Percentiles rank a stretch among this genome's conserved stretches.
Conservation (phyloP, 2,113 vertebrate genomes). For the Cyrtonyx montezumae region DNA sequence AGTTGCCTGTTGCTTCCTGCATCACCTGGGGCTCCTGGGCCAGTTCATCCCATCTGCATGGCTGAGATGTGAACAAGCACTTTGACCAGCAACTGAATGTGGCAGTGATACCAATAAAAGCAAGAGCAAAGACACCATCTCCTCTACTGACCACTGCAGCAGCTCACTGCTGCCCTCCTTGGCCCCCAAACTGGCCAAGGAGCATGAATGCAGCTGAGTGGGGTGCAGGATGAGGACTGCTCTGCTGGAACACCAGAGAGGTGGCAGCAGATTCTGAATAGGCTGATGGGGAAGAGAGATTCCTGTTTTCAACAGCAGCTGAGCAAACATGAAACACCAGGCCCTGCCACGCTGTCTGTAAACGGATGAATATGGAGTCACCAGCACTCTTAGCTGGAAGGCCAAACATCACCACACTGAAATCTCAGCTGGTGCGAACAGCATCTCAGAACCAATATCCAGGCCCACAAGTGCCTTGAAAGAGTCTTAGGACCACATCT, state of each 20-base stretch:
- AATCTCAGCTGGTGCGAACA: background rate
- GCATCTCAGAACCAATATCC: background rate
- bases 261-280: background rate
- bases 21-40: background rate
- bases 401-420: background rate
- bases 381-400: background rate
- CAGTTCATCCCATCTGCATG: background rate
- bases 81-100: background rate
- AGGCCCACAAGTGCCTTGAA: background rate
- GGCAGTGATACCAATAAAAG: background rate
- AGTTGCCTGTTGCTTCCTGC: background rate
- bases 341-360: background rate
- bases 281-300: background rate
- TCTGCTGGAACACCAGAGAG: background rate
- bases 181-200: background rate
- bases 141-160: background rate
- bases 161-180: background rate
- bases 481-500: background rate
- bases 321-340: background rate
- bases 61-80: background rate
- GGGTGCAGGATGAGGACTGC: background rate
- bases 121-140: background rate
- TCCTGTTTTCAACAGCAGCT: background rate
- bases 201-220: background rate
- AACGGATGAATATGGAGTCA: background rate